A percentile compares a stretch with the other conserved stretches of the same genome.
Evolutionary conservation across 2,113 vertebrate genomes (phyloP).

Genomic region (Python bivittatus): DNA sequence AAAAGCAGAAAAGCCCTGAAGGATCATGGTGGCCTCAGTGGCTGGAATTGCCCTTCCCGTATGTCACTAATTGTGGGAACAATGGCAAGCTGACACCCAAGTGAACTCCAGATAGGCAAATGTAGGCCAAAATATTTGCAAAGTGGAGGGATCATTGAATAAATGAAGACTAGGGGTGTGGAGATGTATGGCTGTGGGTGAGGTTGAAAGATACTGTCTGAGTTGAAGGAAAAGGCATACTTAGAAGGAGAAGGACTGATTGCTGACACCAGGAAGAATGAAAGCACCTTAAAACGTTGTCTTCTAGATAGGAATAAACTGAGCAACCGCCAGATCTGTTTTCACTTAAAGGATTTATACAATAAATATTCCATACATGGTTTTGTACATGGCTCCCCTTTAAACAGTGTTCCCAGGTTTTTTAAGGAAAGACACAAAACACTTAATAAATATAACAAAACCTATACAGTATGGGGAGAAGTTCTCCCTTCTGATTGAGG

Average conservation of each 20-base stretch:
- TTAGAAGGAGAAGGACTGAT: slow-evolving; percentile 38
- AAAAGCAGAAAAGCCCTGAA: too few species aligned
- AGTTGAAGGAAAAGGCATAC: too few species aligned
- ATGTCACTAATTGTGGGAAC: neutral
- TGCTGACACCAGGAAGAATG: accelerated
- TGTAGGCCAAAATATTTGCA: neutral
- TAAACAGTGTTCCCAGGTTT: neutral
- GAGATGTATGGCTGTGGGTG: neutral
- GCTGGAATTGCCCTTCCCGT: neutral
- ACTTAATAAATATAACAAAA: slow-evolving; percentile 12
- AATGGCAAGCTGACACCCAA: neutral
- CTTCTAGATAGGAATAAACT: neutral
- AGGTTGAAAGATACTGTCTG: neutral
- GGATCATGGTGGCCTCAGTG: too few species aligned
- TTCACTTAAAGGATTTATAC: slow-evolving; percentile 8
- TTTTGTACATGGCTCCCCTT: neutral
- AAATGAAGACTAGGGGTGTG: too few species aligned
- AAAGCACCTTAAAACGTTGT: too few species aligned
- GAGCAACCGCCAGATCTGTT: neutral
- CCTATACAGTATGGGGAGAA: neutral
- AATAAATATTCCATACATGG: slow-evolving; percentile 18
- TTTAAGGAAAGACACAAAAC: neutral
- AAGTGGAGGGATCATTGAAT: neutral
- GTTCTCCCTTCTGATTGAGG: neutral
- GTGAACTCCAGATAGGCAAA: neutral